A percentile compares a stretch with the other conserved stretches of the same genome.
Evolutionary conservation across 1,140 invertebrate genomes (phyloP).

Genomic region (Triops cancriformis): DNA sequence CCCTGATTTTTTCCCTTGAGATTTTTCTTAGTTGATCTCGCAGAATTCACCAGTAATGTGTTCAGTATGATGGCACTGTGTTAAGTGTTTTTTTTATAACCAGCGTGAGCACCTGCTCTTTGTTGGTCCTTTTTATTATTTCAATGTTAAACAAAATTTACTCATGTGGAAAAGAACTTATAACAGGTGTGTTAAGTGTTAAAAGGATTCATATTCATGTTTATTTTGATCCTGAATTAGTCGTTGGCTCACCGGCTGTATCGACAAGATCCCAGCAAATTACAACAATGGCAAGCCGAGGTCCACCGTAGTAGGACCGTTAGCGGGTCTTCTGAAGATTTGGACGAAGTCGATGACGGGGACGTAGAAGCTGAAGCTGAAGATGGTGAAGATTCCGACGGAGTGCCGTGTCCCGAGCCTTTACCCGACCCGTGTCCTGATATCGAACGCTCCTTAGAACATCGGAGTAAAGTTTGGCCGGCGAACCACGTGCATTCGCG

Average conservation of each 20-base stretch:
- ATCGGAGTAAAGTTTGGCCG: not conserved
- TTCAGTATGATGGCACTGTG: no score
- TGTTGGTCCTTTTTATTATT: no score
- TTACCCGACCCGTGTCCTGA: conserved; percentile 7
- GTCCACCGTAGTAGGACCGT: conserved; percentile 28
- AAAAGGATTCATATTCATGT: not conserved
- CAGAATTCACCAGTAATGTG: no score
- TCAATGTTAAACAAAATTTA: no score
- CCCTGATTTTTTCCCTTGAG: no score
- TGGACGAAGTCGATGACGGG: conserved; percentile 26
- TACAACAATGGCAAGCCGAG: conserved; percentile 36
- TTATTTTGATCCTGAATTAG: conserved; percentile 44
- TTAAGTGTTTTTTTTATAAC: no score
- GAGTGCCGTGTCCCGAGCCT: conserved; percentile 20
- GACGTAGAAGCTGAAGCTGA: conserved; percentile 24
- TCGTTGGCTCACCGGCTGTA: conserved; percentile 69
- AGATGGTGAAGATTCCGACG: conserved; percentile 25
- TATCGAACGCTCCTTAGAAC: not conserved
- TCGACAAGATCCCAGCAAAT: conserved; percentile 67
- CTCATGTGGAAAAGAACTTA: no score
- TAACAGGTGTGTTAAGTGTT: no score
- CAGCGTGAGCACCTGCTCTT: no score
- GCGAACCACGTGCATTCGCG: not conserved
- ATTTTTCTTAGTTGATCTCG: no score
- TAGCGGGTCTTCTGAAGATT: conserved; percentile 31